Evolutionary conservation across 2,113 vertebrate species (phyloP).

Genomic region (Varanus komodoensis): DNA sequence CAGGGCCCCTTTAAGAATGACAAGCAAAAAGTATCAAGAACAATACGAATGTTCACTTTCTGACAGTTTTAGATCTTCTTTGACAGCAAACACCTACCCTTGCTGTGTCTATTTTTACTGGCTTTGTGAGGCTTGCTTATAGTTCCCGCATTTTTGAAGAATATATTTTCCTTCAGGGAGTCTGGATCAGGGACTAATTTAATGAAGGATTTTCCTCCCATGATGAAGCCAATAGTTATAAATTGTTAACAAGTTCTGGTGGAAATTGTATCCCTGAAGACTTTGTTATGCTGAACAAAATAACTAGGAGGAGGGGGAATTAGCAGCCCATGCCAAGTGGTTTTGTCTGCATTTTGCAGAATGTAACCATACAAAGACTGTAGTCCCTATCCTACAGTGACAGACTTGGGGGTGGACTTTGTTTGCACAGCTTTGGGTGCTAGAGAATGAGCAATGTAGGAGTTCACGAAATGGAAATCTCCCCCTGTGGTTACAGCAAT

Average conservation of each 20-base stretch:
- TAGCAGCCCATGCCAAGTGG: not conserved
- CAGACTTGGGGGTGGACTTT: slow-evolving; percentile 1
- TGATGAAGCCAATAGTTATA: slow-evolving; percentile 64
- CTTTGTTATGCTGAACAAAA: slow-evolving; percentile 29
- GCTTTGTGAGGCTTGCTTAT: slow-evolving; percentile 35
- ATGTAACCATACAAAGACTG: slow-evolving; percentile 52
- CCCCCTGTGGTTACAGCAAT: not conserved
- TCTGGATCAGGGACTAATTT: slow-evolving; percentile 56
- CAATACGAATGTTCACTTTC: not conserved
- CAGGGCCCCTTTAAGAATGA: not conserved
- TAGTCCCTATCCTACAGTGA: slow-evolving; percentile 37
- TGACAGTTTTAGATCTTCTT: slow-evolving; percentile 28
- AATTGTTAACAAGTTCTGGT: slow-evolving; percentile 69
- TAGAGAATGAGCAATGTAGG: not conserved
- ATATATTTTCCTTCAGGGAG: slow-evolving; percentile 28
- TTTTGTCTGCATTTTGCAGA: slow-evolving; percentile 63
- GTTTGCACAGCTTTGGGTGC: not conserved
- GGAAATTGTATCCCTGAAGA: slow-evolving; percentile 53
- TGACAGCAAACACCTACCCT: not conserved
- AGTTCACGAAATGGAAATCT: not conserved
- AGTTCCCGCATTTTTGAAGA: slow-evolving; percentile 48
- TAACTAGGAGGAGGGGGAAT: slow-evolving; percentile 31
- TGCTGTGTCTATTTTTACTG: rapidly evolving
- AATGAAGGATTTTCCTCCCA: slow-evolving; percentile 49
- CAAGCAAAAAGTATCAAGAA: slow-evolving; percentile 35